Conservation (phyloP, 2,113 vertebrate species). For the Antennarius striatus region DNA sequence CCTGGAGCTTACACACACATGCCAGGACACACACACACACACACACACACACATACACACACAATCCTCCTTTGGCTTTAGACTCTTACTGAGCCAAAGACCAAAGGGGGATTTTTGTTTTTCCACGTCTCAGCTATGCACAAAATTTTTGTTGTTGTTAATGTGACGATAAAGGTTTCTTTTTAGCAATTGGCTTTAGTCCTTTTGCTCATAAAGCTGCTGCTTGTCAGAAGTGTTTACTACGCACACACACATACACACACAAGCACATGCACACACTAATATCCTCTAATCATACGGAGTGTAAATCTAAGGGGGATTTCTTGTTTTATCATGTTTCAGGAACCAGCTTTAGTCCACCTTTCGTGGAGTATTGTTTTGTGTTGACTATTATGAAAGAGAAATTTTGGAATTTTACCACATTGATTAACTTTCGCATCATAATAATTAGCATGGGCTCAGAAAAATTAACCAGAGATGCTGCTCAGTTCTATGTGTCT, state of each 20-base stretch:
- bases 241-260: slow-evolving; percentile 17
- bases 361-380: slow-evolving; percentile 27
- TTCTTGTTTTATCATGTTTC: slow-evolving; percentile 25
- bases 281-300: slow-evolving; percentile 3
- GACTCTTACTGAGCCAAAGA: too few species aligned
- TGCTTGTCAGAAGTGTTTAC: slow-evolving; percentile 8
- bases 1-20: slow-evolving; percentile 24
- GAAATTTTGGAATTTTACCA: neutral
- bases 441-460: neutral
- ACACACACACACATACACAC: neutral
- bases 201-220: slow-evolving; percentile 14
- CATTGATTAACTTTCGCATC: too few species aligned
- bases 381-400: slow-evolving; percentile 25
- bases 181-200: neutral
- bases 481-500: neutral
- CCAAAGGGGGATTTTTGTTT: too few species aligned
- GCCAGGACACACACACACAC: slow-evolving; percentile 12
- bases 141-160: neutral
- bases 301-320: slow-evolving; percentile 19
- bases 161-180: slow-evolving; percentile 20
- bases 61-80: too few species aligned
- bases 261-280: slow-evolving; percentile 3
- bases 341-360: slow-evolving; percentile 12
- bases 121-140: too few species aligned
- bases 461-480: neutral